Percentiles rank a stretch among this genome's conserved stretches.
Evolutionary conservation across 2,888 invertebrate species (phyloP).

Genomic region (Odontocolon sp.): DNA sequence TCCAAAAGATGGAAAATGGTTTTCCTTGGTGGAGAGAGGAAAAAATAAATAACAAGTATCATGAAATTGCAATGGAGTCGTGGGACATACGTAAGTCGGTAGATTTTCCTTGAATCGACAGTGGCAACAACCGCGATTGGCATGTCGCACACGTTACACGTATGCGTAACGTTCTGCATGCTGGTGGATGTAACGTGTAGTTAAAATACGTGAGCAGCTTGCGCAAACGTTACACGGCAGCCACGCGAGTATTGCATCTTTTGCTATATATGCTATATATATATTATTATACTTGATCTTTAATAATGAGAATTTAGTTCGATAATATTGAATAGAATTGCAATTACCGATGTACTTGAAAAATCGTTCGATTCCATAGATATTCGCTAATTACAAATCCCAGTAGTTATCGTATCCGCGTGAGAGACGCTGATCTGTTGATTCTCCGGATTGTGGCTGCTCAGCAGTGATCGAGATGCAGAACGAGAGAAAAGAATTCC

Average conservation of each 20-base stretch:
- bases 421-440: conserved; percentile 37
- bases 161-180: conserved; percentile 14
- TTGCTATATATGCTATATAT: too few relatives aligned
- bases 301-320: conserved; percentile 40
- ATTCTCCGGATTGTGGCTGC: too few relatives aligned
- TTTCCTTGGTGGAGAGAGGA: too few relatives aligned
- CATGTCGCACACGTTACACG: background rate
- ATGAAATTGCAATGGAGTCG: too few relatives aligned
- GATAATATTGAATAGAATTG: conserved; percentile 40
- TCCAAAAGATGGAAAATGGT: too few relatives aligned
- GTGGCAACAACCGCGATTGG: conserved; percentile 7
- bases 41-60: too few relatives aligned
- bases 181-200: too few relatives aligned
- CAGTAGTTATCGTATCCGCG: conserved; percentile 46
- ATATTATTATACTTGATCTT: too few relatives aligned
- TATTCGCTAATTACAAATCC: conserved; percentile 60
- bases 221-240: too few relatives aligned
- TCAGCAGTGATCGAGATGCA: conserved; percentile 36
- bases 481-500: conserved; percentile 30
- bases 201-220: background rate
- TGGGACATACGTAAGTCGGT: background rate
- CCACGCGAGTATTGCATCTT: conserved; percentile 4
- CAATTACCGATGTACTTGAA: background rate
- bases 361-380: conserved; percentile 47
- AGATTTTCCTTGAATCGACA: background rate